These are phyloP conservation scores for Genyomyrus donnyi DNA, from an alignment of 2,113 vertebrate species.

Conservation along the genomic window DNA sequence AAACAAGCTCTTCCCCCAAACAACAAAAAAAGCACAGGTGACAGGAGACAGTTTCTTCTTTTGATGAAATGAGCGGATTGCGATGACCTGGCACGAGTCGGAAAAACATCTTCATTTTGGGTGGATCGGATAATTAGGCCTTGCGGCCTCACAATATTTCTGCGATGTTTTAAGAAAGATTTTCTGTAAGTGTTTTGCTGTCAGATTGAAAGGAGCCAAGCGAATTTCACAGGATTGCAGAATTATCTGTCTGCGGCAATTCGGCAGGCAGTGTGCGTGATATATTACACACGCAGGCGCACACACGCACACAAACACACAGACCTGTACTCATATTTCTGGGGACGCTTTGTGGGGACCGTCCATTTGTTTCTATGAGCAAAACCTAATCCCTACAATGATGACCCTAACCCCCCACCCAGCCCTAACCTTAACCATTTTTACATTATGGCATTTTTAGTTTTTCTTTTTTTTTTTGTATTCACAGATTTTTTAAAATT, in stretches of 20 bases:
- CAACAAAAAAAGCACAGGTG: not conserved
- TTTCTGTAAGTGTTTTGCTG: not conserved
- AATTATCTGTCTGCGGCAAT: not conserved
- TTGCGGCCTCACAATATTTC: not conserved
- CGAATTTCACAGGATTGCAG: not conserved
- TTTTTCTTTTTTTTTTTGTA: not conserved
- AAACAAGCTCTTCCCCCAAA: not conserved
- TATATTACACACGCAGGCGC: not conserved
- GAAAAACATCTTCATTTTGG: not conserved
- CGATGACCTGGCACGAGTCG: not conserved
- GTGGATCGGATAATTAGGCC: not conserved
- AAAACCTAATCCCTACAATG: not conserved
- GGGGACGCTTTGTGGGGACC: not conserved
- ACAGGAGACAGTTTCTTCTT: not conserved
- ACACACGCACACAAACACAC: not conserved
- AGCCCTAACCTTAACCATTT: not conserved
- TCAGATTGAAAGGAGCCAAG: not conserved
- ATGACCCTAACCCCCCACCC: not conserved
- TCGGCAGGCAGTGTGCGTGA: not conserved
- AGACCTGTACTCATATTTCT: not conserved
- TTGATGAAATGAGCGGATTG: not conserved
- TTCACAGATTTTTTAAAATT: not conserved
- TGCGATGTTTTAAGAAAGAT: not conserved
- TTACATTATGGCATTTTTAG: not conserved
- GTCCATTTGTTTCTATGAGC: too few species aligned